Evolutionary conservation across 2,888 invertebrate species (phyloP).

Genomic region (Limnephilus marmoratus): DNA sequence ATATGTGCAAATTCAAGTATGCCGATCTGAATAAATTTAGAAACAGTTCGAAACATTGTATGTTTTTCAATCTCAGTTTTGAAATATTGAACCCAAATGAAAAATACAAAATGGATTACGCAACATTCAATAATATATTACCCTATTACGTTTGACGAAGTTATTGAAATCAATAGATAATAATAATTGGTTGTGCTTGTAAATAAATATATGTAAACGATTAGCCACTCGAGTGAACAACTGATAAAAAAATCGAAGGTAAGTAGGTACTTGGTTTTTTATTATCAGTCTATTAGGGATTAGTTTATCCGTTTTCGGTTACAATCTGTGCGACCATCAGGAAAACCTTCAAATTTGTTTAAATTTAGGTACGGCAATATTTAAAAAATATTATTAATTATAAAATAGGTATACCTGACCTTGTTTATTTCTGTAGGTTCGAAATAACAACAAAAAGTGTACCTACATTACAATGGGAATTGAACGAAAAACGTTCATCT

Average conservation of each 20-base stretch:
- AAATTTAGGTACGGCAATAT: neutral
- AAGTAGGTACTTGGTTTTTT: neutral
- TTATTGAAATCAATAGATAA: neutral
- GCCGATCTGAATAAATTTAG: no score
- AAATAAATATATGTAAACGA: neutral
- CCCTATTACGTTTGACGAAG: neutral
- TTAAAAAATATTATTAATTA: neutral
- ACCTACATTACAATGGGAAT: no score
- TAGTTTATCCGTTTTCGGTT: neutral
- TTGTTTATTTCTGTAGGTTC: neutral
- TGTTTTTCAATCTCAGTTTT: no score
- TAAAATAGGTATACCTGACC: neutral
- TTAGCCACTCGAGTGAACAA: neutral
- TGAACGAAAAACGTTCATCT: no score
- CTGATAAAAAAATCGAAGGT: neutral
- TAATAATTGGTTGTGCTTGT: neutral
- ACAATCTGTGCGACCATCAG: neutral
- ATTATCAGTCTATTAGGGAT: neutral
- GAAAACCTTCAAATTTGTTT: neutral
- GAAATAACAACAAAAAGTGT: no score
- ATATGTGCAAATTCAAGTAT: no score
- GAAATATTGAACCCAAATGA: no score
- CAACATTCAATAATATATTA: neutral
- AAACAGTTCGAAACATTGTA: no score
- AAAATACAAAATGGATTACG: neutral